These are phyloP conservation scores for Bombus balteatus DNA, from an alignment of 1,140 invertebrate species.

Conservation along the genomic window DNA sequence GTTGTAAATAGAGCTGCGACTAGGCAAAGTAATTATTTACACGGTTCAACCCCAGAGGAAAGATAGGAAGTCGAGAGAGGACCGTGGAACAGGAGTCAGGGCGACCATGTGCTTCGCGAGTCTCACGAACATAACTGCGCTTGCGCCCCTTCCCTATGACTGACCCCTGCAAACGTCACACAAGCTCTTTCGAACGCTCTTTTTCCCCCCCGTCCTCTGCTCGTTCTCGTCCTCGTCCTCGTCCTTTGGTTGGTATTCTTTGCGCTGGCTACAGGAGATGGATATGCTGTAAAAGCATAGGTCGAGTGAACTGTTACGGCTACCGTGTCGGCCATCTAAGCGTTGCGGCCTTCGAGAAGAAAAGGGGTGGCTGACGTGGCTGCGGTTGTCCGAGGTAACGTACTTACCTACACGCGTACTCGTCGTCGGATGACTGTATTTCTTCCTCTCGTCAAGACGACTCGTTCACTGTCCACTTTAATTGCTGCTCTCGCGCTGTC, in stretches of 20 bases:
- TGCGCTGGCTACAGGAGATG: slow-evolving; percentile 55
- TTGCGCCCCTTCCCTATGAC: slow-evolving; percentile 75
- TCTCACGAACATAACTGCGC: slow-evolving; percentile 78
- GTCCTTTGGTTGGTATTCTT: slow-evolving; percentile 3
- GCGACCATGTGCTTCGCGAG: slow-evolving; percentile 79
- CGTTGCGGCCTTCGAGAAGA: neutral
- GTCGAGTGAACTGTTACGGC: slow-evolving; percentile 67
- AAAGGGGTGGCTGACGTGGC: neutral
- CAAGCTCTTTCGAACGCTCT: slow-evolving; percentile 47
- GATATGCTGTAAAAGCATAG: slow-evolving; percentile 71
- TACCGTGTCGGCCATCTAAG: slow-evolving; percentile 59
- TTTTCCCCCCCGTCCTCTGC: slow-evolving; percentile 35
- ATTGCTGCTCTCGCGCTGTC: neutral
- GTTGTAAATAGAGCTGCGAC: neutral
- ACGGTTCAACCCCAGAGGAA: slow-evolving; percentile 43
- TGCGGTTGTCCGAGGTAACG: slow-evolving; percentile 10
- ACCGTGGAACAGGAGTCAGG: slow-evolving; percentile 68
- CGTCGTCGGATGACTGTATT: neutral
- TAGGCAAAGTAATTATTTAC: slow-evolving; percentile 67
- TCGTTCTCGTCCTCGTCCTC: slow-evolving; percentile 28
- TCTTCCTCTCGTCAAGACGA: slow-evolving; percentile 13
- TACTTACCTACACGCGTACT: neutral
- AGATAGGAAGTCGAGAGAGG: slow-evolving; percentile 55
- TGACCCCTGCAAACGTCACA: slow-evolving; percentile 74
- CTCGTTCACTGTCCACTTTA: slow-evolving; percentile 16